These are phyloP conservation scores for Balanococcus diminutus DNA, from an alignment of 2,888 invertebrate species.

Conservation along the genomic window DNA sequence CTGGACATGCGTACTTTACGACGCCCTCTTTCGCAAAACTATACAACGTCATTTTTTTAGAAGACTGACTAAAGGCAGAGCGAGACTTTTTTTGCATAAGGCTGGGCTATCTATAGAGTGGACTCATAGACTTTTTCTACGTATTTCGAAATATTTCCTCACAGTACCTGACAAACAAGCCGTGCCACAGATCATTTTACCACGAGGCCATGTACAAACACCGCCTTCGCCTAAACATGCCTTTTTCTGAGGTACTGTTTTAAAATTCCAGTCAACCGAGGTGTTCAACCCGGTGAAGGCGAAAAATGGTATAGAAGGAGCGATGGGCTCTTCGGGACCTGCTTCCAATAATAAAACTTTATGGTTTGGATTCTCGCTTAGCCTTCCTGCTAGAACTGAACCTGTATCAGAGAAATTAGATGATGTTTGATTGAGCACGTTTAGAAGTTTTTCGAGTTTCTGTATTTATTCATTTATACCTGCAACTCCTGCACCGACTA, in stretches of 20 bases:
- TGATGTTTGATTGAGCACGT: not conserved
- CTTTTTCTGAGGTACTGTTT: slow-evolving; percentile 63
- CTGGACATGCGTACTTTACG: too few relatives aligned
- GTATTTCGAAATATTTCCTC: too few relatives aligned
- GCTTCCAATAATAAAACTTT: slow-evolving; percentile 63
- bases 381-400: slow-evolving; percentile 63
- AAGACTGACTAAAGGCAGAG: too few relatives aligned
- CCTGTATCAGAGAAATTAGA: slow-evolving; percentile 59
- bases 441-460: slow-evolving; percentile 54
- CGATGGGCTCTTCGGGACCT: slow-evolving; percentile 63
- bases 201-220: slow-evolving; percentile 64
- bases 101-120: too few relatives aligned
- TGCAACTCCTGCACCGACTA: slow-evolving; percentile 86
- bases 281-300: slow-evolving; percentile 61
- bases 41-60: too few relatives aligned
- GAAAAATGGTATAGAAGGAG: slow-evolving; percentile 62
- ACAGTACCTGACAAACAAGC: slow-evolving; percentile 57
- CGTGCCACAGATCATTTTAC: slow-evolving; percentile 61
- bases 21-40: too few relatives aligned
- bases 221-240: slow-evolving; percentile 61
- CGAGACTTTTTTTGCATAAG: too few relatives aligned
- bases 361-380: slow-evolving; percentile 63
- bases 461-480: slow-evolving; percentile 64
- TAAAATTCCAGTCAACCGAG: slow-evolving; percentile 64
- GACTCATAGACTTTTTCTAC: too few relatives aligned